Evolutionary conservation across 1,140 invertebrate genomes (phyloP), one percentile per base, ranked within the genome.

Genomic region (Antheraea mylitta): DNA sequence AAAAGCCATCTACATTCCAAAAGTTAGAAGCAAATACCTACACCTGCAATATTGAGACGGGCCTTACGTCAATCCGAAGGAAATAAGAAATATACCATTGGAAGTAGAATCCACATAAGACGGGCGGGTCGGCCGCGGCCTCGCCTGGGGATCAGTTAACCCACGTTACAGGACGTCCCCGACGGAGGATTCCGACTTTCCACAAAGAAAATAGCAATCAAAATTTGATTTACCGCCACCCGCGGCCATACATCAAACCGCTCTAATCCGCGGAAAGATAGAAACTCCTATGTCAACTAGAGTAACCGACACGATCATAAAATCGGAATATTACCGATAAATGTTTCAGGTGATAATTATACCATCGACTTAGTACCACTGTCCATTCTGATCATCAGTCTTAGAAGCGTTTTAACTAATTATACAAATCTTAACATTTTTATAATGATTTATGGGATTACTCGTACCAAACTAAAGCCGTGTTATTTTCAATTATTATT

Each of bases 181-280:
- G 76, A 62, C 78, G 84, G 83, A 84, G 72, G 77, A 82, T 78
- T 81, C 81, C 81, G 84, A 87, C 82, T 87, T 87, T 89, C 84
- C 81, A 87, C 86, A 87, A 87, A 91, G 87, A 90, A 91, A 91
- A 91, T 91, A 85, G 80, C 89, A 91, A 91, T 91, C 89, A 90
- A 90, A 91, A 91, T 91, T 91, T 91, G 87, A 91, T 91, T 91
- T 91, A 91, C 87, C 83, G 87, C 89, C 87, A 82, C 89, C 86
- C 84, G 85, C 85, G 87, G 87, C 89, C 83, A 82, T 87, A 91
- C 85, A 91, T 90, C 87, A 89, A 80, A 82, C 82, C 82, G 72
- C 80, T 82, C 81, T 89, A 91, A 91, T 89, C 87, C 87, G 82
- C 76, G 81, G 75, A 76, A 80, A 82, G 80, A 79, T 80, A 83